A percentile compares a stretch with the other conserved stretches of the same genome.
phyloP scores from a whole-genome alignment of 2,113 vertebrate genomes.

The Anguilla rostrata region DNA sequence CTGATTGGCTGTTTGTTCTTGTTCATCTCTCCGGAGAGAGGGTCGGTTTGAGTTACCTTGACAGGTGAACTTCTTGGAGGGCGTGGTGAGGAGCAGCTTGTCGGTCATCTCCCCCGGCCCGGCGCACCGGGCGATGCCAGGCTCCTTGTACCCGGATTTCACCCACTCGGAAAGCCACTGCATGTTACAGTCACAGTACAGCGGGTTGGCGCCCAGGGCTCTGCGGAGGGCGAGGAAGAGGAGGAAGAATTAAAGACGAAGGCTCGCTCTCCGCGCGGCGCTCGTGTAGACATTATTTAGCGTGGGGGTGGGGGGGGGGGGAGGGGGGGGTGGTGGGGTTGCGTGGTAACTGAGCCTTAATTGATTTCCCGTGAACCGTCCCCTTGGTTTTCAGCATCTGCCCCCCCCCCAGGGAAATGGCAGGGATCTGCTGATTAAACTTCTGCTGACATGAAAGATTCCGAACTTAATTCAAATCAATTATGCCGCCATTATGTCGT shows the following conservation, averaged over 20 bases:
- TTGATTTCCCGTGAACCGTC: not conserved
- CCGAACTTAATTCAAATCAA: slow-evolving; percentile 14
- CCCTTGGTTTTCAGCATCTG: slow-evolving; percentile 4
- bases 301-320: not conserved
- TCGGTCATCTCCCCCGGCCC: slow-evolving; percentile 96
- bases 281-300: not conserved
- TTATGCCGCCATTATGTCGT: not conserved
- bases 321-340: not conserved
- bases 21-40: fast-evolving
- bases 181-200: slow-evolving; percentile 97
- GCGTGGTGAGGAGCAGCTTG: slow-evolving; percentile 95
- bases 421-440: not conserved
- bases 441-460: not conserved
- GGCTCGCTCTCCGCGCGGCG: not conserved
- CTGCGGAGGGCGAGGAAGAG: slow-evolving; percentile 58
- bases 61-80: slow-evolving; percentile 95
- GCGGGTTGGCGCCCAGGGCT: slow-evolving; percentile 94
- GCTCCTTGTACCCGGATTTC: slow-evolving; percentile 97
- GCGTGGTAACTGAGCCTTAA: not conserved
- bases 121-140: slow-evolving; percentile 92
- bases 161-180: slow-evolving; percentile 99
- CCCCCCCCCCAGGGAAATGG: not conserved
- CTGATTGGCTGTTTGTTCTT: not conserved
- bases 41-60: slow-evolving; percentile 75
- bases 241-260: not conserved